Base-by-base conservation (phyloP, 2,797 vertebrate species). In the Coreius guichenoti region DNA sequence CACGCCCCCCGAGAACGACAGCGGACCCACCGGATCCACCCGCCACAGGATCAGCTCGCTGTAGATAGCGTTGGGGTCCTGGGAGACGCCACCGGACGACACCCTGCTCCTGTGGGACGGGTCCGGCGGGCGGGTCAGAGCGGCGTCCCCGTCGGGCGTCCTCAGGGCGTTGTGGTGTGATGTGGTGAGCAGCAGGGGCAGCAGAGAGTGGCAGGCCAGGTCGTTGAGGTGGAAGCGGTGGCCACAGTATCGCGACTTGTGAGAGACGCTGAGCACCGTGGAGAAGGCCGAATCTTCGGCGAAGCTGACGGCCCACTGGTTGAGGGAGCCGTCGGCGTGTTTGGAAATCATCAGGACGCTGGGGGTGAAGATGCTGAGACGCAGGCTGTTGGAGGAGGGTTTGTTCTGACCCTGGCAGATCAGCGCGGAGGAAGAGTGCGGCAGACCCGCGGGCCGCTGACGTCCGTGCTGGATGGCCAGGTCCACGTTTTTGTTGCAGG, bases 331-430 rank as follows among this genome's bases (percentile, higher is more conserved):
- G 85, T 99, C 98, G 1, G 96, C 96, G 29, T 99, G 98, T 92
- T 98, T 99, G 86, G 98, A 99, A 91, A 99, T 98, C 98, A 99
- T 99, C 88, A 99, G 97, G 89, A 99, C 98, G 58, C 97, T 98
- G 75, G 98, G 98, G 0, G 98, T 99, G 93, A 99, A 99, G 90
- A 99, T 99, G 93, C 98, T 99, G 39, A 99, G 93, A 90, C 98
- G 97, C 88, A 98, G 96, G 89, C 96, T 96, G 89, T 92, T 96
- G 84, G 90, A 89, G 6, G 94, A 92, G 51, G 95, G 93, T 95
- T 98, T 99, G 91, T 91, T 96, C 72, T 98, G 97, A 86, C 95
- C 96, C 29, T 90, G 87, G 26, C 97, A 97, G 91, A 97, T 97
- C 87, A 98, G 96, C 69, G 98, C 95, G 90, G 98, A 98, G 69